Evolutionary conservation across 1,140 invertebrate genomes (phyloP).

Genomic region (Trachymyrmex septentrionalis): DNA sequence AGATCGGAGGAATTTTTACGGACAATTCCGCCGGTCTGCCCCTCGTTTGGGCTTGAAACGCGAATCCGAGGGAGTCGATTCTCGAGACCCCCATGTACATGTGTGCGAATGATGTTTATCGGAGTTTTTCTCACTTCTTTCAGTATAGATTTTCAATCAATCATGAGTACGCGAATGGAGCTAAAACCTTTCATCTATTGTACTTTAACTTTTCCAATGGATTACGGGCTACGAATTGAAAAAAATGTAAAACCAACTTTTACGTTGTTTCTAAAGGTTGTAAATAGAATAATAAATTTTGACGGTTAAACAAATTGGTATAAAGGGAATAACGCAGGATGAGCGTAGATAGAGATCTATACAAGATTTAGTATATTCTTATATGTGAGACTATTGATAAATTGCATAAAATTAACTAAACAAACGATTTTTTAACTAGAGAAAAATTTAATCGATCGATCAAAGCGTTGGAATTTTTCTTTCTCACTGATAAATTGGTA

Average conservation of each 20-base stretch:
- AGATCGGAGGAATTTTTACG: constrained; percentile 76
- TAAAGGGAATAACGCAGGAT: not conserved
- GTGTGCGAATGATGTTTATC: not conserved
- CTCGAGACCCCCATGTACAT: constrained; percentile 51
- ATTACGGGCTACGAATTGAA: constrained; percentile 23
- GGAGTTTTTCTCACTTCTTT: not conserved
- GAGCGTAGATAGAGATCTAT: not conserved
- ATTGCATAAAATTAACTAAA: not conserved
- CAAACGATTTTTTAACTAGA: not conserved
- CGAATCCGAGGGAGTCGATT: constrained; percentile 45
- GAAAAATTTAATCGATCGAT: constrained; percentile 3
- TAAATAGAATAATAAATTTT: not conserved
- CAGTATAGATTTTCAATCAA: constrained; percentile 51
- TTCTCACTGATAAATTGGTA: not conserved
- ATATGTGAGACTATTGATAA: constrained; percentile 7
- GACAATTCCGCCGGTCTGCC: constrained; percentile 71
- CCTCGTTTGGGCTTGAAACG: constrained; percentile 72
- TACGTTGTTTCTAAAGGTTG: not conserved
- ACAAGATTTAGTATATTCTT: not conserved
- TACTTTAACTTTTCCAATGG: constrained; percentile 17
- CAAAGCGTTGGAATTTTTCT: constrained; percentile 18
- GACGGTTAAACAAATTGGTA: not conserved
- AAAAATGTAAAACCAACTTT: constrained; percentile 7
- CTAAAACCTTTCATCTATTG: constrained; percentile 28
- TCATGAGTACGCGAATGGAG: constrained; percentile 34